Evolutionary conservation across 2,797 vertebrate species (phyloP).

Genomic region (Cossypha polioptera): DNA sequence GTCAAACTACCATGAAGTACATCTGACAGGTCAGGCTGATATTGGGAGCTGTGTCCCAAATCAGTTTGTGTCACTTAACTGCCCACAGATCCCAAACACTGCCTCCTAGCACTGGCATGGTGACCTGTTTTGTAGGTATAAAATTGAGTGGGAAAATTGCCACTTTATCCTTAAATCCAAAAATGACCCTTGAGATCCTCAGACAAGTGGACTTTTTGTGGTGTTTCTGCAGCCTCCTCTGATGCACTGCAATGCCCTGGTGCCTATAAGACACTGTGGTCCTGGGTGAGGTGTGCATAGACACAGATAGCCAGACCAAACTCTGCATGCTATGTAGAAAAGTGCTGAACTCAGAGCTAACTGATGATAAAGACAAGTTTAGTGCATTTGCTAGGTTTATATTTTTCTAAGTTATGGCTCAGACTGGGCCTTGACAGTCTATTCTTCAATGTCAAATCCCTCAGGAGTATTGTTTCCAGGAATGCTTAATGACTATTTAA

Average conservation of each 20-base stretch:
- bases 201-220: neutral
- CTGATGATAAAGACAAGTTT: neutral
- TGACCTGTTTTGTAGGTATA: neutral
- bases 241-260: accelerated
- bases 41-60: neutral
- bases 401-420: neutral
- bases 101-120: neutral
- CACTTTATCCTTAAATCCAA: neutral
- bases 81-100: neutral
- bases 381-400: neutral
- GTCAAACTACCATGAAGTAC: neutral
- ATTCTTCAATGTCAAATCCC: conserved; percentile 24
- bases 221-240: neutral
- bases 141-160: neutral
- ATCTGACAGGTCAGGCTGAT: neutral
- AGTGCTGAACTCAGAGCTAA: neutral
- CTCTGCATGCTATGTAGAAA: neutral
- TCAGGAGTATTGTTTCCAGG: conserved; percentile 11
- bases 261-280: neutral
- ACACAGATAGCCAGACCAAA: neutral
- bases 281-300: neutral
- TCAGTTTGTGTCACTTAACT: neutral
- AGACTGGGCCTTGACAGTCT: neutral
- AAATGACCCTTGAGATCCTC: neutral
- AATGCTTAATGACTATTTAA: conserved; percentile 51